Conservation (phyloP, 23 tunicate genomes). For the Trididemnum nubilum region DNA sequence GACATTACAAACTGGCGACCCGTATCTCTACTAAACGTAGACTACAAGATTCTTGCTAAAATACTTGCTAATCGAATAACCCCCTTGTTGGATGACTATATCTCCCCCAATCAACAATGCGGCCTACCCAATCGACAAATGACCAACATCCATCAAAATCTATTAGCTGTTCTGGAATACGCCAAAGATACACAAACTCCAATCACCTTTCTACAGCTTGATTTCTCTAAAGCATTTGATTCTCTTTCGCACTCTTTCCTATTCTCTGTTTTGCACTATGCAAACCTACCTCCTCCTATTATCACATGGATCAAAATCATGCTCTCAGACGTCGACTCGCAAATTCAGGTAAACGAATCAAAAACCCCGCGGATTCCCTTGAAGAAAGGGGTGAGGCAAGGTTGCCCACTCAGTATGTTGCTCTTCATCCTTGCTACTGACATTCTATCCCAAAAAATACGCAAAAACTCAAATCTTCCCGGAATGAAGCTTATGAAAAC, state of each 20-base stretch:
- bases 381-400: background rate
- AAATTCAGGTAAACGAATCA: too few relatives aligned
- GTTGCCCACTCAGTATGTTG: background rate
- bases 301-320: too few relatives aligned
- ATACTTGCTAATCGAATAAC: background rate
- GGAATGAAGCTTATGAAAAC: background rate
- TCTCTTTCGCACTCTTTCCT: background rate
- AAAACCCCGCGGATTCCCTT: too few relatives aligned
- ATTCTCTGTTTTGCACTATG: too few relatives aligned
- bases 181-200: background rate
- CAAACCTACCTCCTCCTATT: too few relatives aligned
- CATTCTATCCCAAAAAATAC: background rate
- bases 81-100: background rate
- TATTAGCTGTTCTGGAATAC: background rate
- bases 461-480: background rate
- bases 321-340: too few relatives aligned
- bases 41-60: constrained; percentile 9
- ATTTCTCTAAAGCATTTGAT: constrained; percentile 6
- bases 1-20: background rate
- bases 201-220: constrained; percentile 1
- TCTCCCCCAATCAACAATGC: background rate
- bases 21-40: background rate
- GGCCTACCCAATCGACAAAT: background rate
- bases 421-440: background rate
- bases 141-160: background rate